A percentile compares a stretch with the other conserved stretches of the same genome.
Evolutionary conservation across 1,140 invertebrate genomes (phyloP).

Genomic region (Zaprionus inermis): DNA sequence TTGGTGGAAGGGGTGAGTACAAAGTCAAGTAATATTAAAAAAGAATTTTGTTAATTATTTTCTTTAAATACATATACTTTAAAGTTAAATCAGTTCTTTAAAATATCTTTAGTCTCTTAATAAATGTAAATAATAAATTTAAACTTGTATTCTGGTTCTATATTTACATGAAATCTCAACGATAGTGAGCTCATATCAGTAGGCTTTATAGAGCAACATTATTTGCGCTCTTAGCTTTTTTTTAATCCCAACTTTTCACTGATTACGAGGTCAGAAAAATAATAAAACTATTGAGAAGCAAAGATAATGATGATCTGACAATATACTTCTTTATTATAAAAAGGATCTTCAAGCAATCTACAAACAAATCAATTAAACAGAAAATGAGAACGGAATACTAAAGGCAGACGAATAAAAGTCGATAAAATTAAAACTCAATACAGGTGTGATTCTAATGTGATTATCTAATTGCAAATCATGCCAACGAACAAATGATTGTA

Average conservation of each 20-base stretch:
- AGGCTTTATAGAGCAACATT: background rate
- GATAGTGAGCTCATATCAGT: background rate
- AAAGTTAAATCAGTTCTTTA: background rate
- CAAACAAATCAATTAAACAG: background rate
- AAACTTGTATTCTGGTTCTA: no score
- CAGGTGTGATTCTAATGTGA: background rate
- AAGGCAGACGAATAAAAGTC: background rate
- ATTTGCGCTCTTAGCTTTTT: background rate
- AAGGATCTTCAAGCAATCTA: background rate
- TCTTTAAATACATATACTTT: background rate
- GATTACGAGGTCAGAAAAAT: background rate
- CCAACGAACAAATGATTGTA: background rate
- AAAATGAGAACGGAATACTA: background rate
- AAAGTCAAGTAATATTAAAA: background rate
- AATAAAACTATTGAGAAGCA: background rate
- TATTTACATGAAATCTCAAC: background rate
- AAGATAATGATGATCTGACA: background rate
- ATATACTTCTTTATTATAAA: background rate
- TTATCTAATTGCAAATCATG: constrained; percentile 9
- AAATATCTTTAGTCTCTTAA: no score
- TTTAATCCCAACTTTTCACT: background rate
- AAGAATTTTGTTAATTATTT: no score
- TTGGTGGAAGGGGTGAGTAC: constrained; percentile 85
- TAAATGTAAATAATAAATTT: no score
- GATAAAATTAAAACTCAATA: background rate